Conservation (phyloP, 92 coral and sea anemone genomes). For the Anthopleura xanthogrammica region DNA sequence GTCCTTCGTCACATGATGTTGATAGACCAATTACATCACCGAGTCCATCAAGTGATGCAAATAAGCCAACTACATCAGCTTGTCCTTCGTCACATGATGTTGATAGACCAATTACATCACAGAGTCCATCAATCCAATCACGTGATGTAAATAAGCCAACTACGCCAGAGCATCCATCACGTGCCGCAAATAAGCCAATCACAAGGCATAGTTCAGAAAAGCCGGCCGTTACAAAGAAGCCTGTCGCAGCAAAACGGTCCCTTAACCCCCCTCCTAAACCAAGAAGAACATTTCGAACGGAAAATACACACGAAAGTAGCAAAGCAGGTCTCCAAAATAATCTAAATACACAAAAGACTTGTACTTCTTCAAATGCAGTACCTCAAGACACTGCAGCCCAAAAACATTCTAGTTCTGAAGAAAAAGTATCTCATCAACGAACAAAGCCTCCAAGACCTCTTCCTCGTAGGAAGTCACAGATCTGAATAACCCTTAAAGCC, state of each 20-base stretch:
- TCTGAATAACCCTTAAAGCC: background rate
- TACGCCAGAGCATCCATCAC: background rate
- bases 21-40: background rate
- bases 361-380: background rate
- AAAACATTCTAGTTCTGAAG: background rate
- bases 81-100: background rate
- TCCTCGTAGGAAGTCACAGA: constrained; percentile 23
- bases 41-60: background rate
- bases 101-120: background rate
- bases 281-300: background rate
- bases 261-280: constrained; percentile 27
- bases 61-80: background rate
- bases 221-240: constrained; percentile 9
- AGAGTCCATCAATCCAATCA: background rate
- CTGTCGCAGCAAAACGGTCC: background rate
- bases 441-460: constrained; percentile 20
- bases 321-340: background rate
- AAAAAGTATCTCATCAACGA: background rate
- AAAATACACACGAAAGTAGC: background rate
- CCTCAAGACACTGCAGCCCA: background rate
- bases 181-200: background rate
- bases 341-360: background rate
- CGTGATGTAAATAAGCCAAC: background rate
- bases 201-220: background rate
- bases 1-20: background rate